Evolutionary conservation across 1,140 invertebrate species (phyloP).

Genomic region (Camponotus pennsylvanicus): DNA sequence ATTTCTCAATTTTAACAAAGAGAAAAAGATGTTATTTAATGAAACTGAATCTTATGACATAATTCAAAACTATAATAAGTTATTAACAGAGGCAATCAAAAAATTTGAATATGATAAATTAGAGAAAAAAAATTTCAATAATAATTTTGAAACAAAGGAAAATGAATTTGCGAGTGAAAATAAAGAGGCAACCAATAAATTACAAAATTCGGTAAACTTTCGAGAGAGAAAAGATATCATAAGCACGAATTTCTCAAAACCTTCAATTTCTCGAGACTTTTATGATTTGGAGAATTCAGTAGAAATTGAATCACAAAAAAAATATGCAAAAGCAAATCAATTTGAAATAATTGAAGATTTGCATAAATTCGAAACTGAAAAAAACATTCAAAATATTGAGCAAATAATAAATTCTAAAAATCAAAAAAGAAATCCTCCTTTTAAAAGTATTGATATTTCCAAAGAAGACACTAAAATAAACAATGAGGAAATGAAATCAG

Average conservation of each 20-base stretch:
- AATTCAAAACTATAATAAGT: neutral
- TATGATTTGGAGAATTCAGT: neutral
- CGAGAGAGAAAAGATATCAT: slow-evolving; percentile 9
- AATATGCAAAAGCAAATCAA: neutral
- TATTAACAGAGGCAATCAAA: neutral
- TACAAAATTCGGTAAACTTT: slow-evolving; percentile 13
- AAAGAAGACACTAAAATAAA: neutral
- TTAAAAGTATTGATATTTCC: neutral
- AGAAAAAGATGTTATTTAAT: slow-evolving; percentile 14
- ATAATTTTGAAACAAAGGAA: neutral
- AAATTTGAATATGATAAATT: slow-evolving; percentile 6
- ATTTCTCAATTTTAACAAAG: slow-evolving; percentile 55
- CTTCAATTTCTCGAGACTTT: neutral
- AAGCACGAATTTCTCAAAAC: neutral
- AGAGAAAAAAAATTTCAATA: neutral
- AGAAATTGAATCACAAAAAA: neutral
- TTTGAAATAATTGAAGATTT: slow-evolving; percentile 5
- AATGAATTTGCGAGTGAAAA: neutral
- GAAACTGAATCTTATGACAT: neutral
- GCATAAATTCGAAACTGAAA: neutral
- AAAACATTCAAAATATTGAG: neutral
- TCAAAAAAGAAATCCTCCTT: neutral
- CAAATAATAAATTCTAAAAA: neutral
- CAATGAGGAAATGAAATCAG: neutral
- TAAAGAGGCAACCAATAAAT: neutral